Evolutionary conservation across 2,797 vertebrate genomes (phyloP).

Genomic region (Hozukius guyotensis): DNA sequence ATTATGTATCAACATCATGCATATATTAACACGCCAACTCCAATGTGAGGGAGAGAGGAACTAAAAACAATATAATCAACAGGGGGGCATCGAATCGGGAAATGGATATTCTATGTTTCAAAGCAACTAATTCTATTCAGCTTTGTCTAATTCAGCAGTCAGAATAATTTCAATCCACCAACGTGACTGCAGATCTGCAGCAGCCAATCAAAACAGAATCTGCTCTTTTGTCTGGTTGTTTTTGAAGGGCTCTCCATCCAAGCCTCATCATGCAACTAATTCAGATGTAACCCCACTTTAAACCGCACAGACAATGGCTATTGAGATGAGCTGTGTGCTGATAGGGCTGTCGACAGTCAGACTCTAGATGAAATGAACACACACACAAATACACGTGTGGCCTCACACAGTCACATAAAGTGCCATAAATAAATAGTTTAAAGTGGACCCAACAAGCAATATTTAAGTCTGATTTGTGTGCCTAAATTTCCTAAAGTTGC

Average conservation of each 20-base stretch:
- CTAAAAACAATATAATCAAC: conserved; percentile 14
- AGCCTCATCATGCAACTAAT: conserved; percentile 76
- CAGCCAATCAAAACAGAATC: conserved; percentile 66
- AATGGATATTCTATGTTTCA: conserved; percentile 17
- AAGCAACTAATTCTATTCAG: conserved; percentile 22
- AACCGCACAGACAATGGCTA: conserved; percentile 69
- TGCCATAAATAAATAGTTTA: conserved; percentile 10
- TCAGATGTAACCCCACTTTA: conserved; percentile 78
- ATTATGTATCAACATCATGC: neutral
- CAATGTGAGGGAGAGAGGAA: neutral
- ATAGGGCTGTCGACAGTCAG: conserved; percentile 55
- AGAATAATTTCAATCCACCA: conserved; percentile 53
- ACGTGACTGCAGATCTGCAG: conserved; percentile 52
- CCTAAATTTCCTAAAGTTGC: neutral
- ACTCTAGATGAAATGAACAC: conserved; percentile 48
- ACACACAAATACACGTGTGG: neutral
- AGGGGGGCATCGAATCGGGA: neutral
- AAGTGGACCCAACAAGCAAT: neutral
- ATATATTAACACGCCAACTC: neutral
- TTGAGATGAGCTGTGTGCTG: conserved; percentile 71
- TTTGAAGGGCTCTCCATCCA: conserved; percentile 72
- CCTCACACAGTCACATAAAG: conserved; percentile 4
- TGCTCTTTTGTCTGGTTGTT: conserved; percentile 66
- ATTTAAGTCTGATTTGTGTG: conserved; percentile 4
- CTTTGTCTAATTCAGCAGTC: conserved; percentile 32